Evolutionary conservation across 2,888 invertebrate genomes (phyloP).

Genomic region (Ormyrus pomaceus): DNA sequence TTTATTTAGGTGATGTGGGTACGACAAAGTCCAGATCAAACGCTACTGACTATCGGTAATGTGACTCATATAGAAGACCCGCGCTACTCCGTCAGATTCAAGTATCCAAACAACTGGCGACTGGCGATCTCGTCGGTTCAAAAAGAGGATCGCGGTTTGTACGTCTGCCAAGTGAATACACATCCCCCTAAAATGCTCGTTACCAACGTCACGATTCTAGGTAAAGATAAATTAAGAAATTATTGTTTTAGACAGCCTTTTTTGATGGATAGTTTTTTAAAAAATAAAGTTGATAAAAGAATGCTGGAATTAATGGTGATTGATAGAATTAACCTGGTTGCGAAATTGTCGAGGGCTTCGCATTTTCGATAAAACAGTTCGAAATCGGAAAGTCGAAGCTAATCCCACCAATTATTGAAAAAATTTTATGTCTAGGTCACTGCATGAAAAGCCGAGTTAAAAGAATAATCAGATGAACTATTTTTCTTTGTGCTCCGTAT

Average conservation of each 20-base stretch:
- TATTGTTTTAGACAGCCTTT: not conserved
- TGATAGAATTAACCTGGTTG: no score
- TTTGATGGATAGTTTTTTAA: not conserved
- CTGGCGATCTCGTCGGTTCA: slow-evolving; percentile 84
- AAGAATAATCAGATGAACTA: no score
- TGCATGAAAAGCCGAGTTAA: no score
- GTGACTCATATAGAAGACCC: slow-evolving; percentile 81
- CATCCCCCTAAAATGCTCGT: slow-evolving; percentile 87
- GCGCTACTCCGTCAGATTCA: slow-evolving; percentile 81
- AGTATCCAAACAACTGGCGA: slow-evolving; percentile 85
- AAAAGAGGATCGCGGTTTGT: slow-evolving; percentile 83
- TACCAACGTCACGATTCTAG: slow-evolving; percentile 85
- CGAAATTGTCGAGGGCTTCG: no score
- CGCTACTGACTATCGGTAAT: slow-evolving; percentile 82
- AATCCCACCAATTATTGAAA: no score
- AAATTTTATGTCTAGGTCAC: no score
- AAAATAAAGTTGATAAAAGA: no score
- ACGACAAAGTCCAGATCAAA: slow-evolving; percentile 80
- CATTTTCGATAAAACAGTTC: no score
- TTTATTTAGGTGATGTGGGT: slow-evolving; percentile 82
- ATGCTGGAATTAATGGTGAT: no score
- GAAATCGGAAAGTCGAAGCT: no score
- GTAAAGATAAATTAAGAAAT: slow-evolving; percentile 75
- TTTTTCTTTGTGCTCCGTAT: no score
- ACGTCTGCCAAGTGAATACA: slow-evolving; percentile 89